Percentiles rank a stretch among this genome's conserved stretches.
These are phyloP conservation scores for Lasioglossum oenotherae DNA, from an alignment of 2,888 invertebrate species.

Conservation along the genomic window DNA sequence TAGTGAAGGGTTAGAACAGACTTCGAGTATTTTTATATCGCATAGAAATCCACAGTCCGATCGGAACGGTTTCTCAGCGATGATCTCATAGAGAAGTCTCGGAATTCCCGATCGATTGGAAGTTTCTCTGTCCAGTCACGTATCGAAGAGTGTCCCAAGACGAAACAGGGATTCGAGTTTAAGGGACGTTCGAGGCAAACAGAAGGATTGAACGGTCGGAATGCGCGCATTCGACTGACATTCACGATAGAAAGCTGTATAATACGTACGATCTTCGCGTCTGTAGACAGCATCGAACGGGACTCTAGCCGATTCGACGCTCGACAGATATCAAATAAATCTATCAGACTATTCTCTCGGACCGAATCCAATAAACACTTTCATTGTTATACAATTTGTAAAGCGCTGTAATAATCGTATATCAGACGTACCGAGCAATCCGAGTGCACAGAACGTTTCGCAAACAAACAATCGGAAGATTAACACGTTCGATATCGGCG, in stretches of 20 bases:
- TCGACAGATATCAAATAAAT: not conserved
- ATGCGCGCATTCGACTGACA: constrained; percentile 67
- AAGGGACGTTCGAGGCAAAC: constrained; percentile 66
- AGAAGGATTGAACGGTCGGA: constrained; percentile 46
- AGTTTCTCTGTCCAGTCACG: constrained; percentile 64
- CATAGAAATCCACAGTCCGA: not conserved
- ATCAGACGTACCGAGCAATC: not conserved
- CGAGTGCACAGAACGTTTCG: not conserved
- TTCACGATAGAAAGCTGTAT: constrained; percentile 67
- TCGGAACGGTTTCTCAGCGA: not conserved
- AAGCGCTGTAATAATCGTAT: no score
- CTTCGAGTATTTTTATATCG: not conserved
- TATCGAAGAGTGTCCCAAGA: constrained; percentile 48
- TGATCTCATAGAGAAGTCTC: not conserved
- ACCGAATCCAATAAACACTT: not conserved
- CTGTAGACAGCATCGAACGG: constrained; percentile 41
- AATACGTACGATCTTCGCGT: constrained; percentile 52
- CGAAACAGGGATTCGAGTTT: constrained; percentile 57
- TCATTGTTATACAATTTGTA: not conserved
- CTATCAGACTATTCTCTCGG: not conserved
- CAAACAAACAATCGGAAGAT: not conserved
- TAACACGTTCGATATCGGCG: not conserved
- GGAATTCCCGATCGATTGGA: not conserved
- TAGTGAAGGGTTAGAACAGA: not conserved
- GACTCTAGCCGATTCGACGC: constrained; percentile 6